A percentile compares a stretch with the other conserved stretches of the same genome.
phyloP scores from a whole-genome alignment of 2,888 invertebrate species.

The Stenodema calcarata region DNA sequence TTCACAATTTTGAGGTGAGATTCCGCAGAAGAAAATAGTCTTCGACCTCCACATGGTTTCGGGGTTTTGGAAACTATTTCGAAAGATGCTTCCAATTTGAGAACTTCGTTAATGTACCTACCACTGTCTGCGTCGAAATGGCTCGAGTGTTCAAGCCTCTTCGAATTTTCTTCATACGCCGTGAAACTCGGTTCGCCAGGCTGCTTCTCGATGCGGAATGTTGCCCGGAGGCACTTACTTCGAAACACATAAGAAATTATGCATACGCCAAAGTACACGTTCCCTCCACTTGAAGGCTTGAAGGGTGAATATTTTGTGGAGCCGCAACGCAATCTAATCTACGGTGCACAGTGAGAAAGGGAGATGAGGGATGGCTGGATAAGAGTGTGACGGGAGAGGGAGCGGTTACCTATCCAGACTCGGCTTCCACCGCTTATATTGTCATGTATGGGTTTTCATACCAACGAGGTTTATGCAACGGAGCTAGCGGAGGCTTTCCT shows the following conservation, averaged over 20 bases:
- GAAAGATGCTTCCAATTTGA: too few relatives aligned
- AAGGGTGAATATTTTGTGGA: slow-evolving; percentile 30
- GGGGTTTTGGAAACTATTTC: too few relatives aligned
- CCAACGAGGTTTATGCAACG: background rate
- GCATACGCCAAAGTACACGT: slow-evolving; percentile 25
- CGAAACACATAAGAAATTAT: slow-evolving; percentile 30
- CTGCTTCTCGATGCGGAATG: background rate
- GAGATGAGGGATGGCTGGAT: too few relatives aligned
- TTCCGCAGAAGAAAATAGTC: too few relatives aligned
- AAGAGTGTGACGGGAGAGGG: background rate
- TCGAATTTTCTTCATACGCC: background rate
- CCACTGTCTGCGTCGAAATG: too few relatives aligned
- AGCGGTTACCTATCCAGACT: background rate
- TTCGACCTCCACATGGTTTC: too few relatives aligned
- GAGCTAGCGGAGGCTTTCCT: background rate
- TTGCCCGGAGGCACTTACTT: slow-evolving; percentile 6
- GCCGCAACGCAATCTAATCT: slow-evolving; percentile 17
- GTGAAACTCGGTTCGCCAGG: background rate
- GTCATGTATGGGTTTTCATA: background rate
- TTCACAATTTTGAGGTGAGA: too few relatives aligned
- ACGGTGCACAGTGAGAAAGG: background rate
- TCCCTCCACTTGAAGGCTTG: slow-evolving; percentile 6
- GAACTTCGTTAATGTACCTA: too few relatives aligned
- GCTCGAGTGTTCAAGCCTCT: background rate
- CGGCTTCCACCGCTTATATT: background rate